These are phyloP conservation scores for Sphecodes monilicornis DNA, from an alignment of 2,888 invertebrate species.

Conservation along the genomic window DNA sequence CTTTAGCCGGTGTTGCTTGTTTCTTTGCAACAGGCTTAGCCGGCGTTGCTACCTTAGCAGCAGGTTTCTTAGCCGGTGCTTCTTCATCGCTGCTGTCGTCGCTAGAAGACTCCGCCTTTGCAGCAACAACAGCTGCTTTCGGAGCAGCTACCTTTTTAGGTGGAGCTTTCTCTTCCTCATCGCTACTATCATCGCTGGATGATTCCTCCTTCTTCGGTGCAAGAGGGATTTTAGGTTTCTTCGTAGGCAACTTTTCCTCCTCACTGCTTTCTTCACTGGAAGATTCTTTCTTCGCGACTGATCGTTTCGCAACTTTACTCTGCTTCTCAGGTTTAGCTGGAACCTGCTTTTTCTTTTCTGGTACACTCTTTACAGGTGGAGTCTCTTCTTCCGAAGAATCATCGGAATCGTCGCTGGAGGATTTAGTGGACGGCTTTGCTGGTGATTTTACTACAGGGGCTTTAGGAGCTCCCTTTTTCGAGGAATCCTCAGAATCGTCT, in stretches of 20 bases:
- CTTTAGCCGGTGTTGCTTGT: conserved; percentile 49
- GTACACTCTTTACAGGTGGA: conserved; percentile 39
- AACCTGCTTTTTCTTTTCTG: conserved; percentile 69
- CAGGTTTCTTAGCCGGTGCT: conserved; percentile 79
- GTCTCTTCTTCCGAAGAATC: conserved; percentile 81
- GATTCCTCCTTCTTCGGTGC: conserved; percentile 74
- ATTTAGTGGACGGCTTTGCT: conserved; percentile 58
- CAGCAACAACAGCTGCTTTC: conserved; percentile 32
- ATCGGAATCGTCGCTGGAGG: conserved; percentile 78
- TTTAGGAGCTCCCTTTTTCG: conserved; percentile 69
- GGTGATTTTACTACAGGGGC: conserved; percentile 36
- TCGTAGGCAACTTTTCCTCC: conserved; percentile 73
- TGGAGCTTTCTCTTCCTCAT: conserved; percentile 77
- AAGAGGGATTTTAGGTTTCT: conserved; percentile 6
- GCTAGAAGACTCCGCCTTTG: conserved; percentile 49
- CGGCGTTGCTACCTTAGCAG: conserved; percentile 79
- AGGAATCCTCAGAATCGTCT: conserved; percentile 60
- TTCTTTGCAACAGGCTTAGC: conserved; percentile 63
- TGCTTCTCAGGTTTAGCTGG: conserved; percentile 25
- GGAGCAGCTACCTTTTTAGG: conserved; percentile 31
- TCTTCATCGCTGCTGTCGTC: conserved; percentile 68
- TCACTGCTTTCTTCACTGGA: conserved; percentile 83
- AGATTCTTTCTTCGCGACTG: conserved; percentile 71
- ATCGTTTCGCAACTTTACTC: conserved; percentile 54
- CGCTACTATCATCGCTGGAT: conserved; percentile 82